A percentile compares a stretch with the other conserved stretches of the same genome.
Evolutionary conservation across 2,888 invertebrate species (phyloP).

Genomic region (Ellobium chinense): DNA sequence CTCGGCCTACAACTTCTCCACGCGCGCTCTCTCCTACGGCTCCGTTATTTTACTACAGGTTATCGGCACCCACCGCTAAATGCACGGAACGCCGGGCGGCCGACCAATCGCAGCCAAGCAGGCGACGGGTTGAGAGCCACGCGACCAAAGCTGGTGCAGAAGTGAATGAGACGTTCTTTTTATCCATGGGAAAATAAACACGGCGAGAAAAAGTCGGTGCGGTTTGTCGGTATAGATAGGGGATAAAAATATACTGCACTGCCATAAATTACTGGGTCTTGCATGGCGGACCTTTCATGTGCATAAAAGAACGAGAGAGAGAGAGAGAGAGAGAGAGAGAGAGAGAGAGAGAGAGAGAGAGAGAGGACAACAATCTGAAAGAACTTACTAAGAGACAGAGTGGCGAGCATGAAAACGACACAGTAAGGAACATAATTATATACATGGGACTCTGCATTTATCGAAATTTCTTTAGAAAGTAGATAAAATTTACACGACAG

Average conservation of each 20-base stretch:
- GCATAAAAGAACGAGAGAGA: slow-evolving; percentile 19
- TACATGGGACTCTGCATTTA: too few species aligned
- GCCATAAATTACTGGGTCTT: background rate
- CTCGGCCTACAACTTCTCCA: background rate
- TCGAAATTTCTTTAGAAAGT: too few species aligned
- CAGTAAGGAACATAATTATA: too few species aligned
- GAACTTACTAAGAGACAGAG: too few species aligned
- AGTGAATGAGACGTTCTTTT: background rate
- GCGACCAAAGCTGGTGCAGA: background rate
- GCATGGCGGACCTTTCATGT: too few species aligned
- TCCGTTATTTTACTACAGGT: background rate
- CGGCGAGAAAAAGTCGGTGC: too few species aligned
- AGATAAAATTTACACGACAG: too few species aligned
- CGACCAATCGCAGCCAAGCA: background rate
- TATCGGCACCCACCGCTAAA: background rate
- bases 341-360: too few species aligned
- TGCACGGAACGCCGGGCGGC: background rate
- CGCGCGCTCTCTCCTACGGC: background rate
- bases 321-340: slow-evolving; percentile 32
- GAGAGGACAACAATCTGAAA: too few species aligned
- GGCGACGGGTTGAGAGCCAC: background rate
- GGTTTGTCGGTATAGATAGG: too few species aligned
- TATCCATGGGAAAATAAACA: background rate
- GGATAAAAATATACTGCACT: too few species aligned
- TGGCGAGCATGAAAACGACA: too few species aligned